A percentile compares a stretch with the other conserved stretches of the same genome.
Evolutionary conservation across 2,888 invertebrate species (phyloP).

Genomic region (Scelioninae gen. 2): DNA sequence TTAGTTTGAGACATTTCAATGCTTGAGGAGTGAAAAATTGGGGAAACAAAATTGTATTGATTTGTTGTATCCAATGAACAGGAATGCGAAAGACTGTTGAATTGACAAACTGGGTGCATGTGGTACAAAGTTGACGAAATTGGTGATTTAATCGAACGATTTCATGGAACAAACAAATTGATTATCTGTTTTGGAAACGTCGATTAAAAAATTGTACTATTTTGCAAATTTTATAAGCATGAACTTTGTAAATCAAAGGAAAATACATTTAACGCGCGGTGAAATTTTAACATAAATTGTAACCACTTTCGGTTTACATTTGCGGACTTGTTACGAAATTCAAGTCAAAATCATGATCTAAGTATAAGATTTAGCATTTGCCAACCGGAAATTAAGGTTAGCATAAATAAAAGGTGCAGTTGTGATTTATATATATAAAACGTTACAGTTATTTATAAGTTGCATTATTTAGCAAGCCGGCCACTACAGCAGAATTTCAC

Average conservation of each 20-base stretch:
- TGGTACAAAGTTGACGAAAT: no score
- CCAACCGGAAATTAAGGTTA: conserved; percentile 29
- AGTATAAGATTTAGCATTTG: conserved; percentile 28
- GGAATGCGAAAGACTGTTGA: no score
- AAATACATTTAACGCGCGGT: conserved; percentile 15
- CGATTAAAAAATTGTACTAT: background rate
- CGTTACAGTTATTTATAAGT: background rate
- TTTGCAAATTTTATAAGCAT: conserved; percentile 20
- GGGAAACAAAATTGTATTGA: no score
- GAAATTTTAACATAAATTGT: conserved; percentile 18
- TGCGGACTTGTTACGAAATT: conserved; percentile 2
- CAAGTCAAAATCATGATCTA: conserved; percentile 27
- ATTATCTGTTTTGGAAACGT: no score
- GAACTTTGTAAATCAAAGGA: conserved; percentile 6
- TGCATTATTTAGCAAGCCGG: no score
- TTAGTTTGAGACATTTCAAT: no score
- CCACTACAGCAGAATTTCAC: no score
- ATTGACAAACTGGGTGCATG: no score
- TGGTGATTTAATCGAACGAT: no score
- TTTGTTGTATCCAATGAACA: no score
- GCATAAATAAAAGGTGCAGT: conserved; percentile 5
- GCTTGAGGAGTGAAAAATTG: no score
- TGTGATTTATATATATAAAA: conserved; percentile 1
- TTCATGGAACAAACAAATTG: no score
- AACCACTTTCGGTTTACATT: conserved; percentile 14